Percentiles rank a stretch among this genome's conserved stretches.
phyloP scores from a whole-genome alignment of 1,140 invertebrate species.

The Papilio machaon region DNA sequence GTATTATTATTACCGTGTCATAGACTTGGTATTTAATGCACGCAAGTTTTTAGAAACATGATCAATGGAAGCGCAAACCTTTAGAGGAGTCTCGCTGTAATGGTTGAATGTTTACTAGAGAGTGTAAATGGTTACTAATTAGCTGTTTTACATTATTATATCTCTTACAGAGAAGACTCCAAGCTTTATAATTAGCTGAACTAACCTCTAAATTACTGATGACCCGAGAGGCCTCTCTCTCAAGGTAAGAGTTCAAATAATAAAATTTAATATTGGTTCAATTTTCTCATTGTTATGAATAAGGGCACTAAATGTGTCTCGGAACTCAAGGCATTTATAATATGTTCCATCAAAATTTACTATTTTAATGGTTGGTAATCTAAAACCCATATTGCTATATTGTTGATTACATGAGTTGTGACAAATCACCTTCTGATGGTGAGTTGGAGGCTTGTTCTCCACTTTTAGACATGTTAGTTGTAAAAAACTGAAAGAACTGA shows the following conservation, averaged over 20 bases:
- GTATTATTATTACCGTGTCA: no score
- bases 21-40: no score
- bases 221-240: background rate
- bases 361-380: background rate
- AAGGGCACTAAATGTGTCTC: background rate
- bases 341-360: slow-evolving; percentile 4
- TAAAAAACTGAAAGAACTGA: no score
- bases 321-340: background rate
- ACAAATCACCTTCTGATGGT: background rate
- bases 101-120: slow-evolving; percentile 15
- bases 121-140: slow-evolving; percentile 13
- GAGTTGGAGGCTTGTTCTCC: no score
- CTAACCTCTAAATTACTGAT: background rate
- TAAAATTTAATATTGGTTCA: slow-evolving; percentile 4
- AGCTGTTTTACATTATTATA: slow-evolving; percentile 17
- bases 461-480: no score
- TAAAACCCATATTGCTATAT: background rate
- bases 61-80: background rate
- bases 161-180: slow-evolving; percentile 21
- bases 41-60: slow-evolving; percentile 23
- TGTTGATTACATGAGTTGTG: background rate
- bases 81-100: background rate
- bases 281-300: background rate
- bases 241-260: background rate
- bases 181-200: slow-evolving; percentile 2